Percentiles rank a stretch among this genome's conserved stretches.
phyloP scores from a whole-genome alignment of 1,140 invertebrate genomes.

The Danaus plexippus region DNA sequence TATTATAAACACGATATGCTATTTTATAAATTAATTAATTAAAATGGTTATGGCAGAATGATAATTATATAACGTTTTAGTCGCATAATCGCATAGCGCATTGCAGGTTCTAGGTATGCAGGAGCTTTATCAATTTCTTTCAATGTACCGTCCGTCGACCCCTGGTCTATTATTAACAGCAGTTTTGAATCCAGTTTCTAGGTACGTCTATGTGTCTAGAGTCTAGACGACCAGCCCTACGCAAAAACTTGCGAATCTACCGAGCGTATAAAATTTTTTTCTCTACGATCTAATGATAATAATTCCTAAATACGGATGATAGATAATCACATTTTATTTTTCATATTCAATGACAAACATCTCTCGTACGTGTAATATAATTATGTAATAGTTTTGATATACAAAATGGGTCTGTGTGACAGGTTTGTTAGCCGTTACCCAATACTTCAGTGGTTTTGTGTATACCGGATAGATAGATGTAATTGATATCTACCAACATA shows the following conservation, averaged over 20 bases:
- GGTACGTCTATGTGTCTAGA: slow-evolving; percentile 53
- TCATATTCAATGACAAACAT: no score
- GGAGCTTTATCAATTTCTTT: slow-evolving; percentile 22
- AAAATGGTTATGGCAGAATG: no score
- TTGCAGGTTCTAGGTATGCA: neutral
- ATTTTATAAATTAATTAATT: no score
- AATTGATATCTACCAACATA: slow-evolving; percentile 8
- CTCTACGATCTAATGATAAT: no score
- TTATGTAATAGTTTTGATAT: no score
- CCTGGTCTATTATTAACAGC: slow-evolving; percentile 50
- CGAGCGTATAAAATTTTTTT: no score
- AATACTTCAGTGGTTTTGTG: slow-evolving; percentile 12
- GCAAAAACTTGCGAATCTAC: slow-evolving; percentile 10
- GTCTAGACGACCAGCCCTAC: slow-evolving; percentile 41
- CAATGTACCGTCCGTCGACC: slow-evolving; percentile 37
- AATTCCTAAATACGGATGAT: no score
- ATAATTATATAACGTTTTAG: no score
- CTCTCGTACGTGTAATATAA: no score
- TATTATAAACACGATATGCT: no score
- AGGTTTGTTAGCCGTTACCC: slow-evolving; percentile 11
- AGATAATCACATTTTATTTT: no score
- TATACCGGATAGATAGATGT: slow-evolving; percentile 8
- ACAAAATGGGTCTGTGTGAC: slow-evolving; percentile 7
- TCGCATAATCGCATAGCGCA: no score
- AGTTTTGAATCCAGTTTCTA: slow-evolving; percentile 48